These are phyloP conservation scores for Cynoglossus semilaevis DNA, from an alignment of 2,113 vertebrate species.

Conservation along the genomic window DNA sequence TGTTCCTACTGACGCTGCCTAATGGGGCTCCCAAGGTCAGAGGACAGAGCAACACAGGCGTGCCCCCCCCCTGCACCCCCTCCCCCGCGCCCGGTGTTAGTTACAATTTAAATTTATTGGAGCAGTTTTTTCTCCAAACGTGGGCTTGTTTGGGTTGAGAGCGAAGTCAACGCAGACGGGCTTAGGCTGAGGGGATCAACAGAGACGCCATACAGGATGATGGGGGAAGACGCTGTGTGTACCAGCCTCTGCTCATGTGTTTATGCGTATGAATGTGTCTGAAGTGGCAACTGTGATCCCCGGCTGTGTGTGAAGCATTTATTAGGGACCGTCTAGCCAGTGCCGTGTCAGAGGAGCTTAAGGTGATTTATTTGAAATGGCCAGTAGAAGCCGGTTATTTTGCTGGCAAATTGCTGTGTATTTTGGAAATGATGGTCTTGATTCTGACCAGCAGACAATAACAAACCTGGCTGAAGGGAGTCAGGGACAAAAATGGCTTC, in stretches of 20 bases:
- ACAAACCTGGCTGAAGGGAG: constrained; percentile 26
- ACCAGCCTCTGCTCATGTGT: constrained; percentile 36
- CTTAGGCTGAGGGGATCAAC: constrained; percentile 61
- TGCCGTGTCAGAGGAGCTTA: constrained; percentile 48
- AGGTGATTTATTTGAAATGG: constrained; percentile 60
- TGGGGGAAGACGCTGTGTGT: constrained; percentile 40
- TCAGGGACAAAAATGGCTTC: constrained; percentile 36
- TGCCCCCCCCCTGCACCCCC: no score
- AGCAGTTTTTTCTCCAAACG: constrained; percentile 62
- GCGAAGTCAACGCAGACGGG: constrained; percentile 53
- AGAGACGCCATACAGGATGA: constrained; percentile 60
- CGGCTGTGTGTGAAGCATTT: constrained; percentile 57
- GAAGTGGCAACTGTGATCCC: constrained; percentile 49
- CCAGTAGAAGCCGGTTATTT: constrained; percentile 59
- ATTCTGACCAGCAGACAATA: constrained; percentile 48
- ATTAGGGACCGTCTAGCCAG: constrained; percentile 62
- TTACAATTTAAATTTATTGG: constrained; percentile 71
- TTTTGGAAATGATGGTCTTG: constrained; percentile 60
- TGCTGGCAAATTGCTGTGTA: constrained; percentile 61
- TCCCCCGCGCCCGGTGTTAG: constrained; percentile 52
- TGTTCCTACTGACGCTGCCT: constrained; percentile 27
- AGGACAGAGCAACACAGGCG: constrained; percentile 44
- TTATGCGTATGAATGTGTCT: constrained; percentile 47
- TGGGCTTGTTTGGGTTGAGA: constrained; percentile 60
- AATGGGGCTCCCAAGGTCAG: constrained; percentile 59